Conservation (phyloP, 35 echinoderm and acorn worm genomes). For the Ophioderma brevispina region DNA sequence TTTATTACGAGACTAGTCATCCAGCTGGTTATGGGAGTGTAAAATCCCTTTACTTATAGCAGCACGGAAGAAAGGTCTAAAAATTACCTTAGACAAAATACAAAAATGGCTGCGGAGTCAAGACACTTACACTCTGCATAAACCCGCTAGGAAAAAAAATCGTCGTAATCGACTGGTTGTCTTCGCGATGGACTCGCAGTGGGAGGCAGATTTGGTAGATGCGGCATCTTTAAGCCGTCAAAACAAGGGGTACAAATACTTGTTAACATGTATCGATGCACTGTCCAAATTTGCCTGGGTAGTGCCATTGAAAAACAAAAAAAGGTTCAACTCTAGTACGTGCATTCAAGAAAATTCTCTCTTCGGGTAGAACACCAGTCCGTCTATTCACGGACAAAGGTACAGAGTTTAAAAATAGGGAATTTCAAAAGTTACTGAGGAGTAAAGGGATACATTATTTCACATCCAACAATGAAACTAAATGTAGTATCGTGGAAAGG, state of each 20-base stretch:
- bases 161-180: neutral
- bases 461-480: constrained; percentile 77
- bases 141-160: constrained; percentile 5
- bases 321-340: neutral
- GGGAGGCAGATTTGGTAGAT: constrained; percentile 32
- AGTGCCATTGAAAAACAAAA: constrained; percentile 13
- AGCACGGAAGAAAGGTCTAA: neutral
- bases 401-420: constrained; percentile 41
- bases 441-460: constrained; percentile 57
- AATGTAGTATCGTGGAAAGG: constrained; percentile 72
- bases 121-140: constrained; percentile 30
- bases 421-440: constrained; percentile 52
- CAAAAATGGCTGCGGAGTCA: constrained; percentile 25
- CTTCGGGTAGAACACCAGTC: neutral
- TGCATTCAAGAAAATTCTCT: constrained; percentile 11
- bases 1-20: constrained; percentile 46
- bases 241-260: constrained; percentile 20
- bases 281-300: constrained; percentile 20
- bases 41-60: constrained; percentile 22
- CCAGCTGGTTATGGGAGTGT: constrained; percentile 64
- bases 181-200: neutral
- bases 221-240: neutral
- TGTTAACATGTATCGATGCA: constrained; percentile 36
- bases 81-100: constrained; percentile 5
- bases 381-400: constrained; percentile 50